These are phyloP conservation scores for Sphyrna mokarran DNA, from an alignment of 2,113 vertebrate genomes.

Conservation along the genomic window DNA sequence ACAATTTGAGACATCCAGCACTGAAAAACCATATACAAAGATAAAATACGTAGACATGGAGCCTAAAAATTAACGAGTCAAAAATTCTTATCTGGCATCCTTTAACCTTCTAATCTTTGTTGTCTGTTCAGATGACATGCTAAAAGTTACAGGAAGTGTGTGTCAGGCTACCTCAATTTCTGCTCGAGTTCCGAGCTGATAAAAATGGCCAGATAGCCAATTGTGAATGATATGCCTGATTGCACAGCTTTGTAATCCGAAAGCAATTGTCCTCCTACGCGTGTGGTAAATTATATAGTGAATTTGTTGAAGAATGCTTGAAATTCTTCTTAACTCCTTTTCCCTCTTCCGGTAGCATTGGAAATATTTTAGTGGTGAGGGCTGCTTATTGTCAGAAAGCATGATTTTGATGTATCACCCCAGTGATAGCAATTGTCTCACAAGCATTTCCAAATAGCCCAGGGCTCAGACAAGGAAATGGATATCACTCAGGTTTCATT, in stretches of 20 bases:
- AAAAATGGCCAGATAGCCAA: neutral
- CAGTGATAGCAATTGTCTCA: neutral
- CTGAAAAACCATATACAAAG: constrained; percentile 1
- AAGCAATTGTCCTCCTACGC: constrained; percentile 5
- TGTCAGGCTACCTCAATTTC: neutral
- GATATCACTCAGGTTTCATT: neutral
- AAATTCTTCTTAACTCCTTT: constrained; percentile 8
- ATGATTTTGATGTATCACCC: neutral
- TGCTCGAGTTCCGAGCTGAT: neutral
- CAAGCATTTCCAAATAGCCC: neutral
- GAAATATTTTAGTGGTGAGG: neutral
- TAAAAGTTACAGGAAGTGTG: constrained; percentile 6
- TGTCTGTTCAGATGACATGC: constrained; percentile 5
- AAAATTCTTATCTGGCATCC: constrained; percentile 20
- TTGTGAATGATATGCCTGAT: neutral
- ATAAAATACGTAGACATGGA: constrained; percentile 27
- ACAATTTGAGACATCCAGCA: neutral
- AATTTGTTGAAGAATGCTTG: neutral
- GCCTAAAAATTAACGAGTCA: constrained; percentile 1
- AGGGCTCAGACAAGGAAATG: neutral
- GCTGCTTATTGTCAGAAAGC: neutral
- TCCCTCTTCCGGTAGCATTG: neutral
- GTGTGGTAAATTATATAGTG: constrained; percentile 26
- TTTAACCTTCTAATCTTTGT: constrained; percentile 30
- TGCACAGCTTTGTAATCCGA: neutral